phyloP scores from a whole-genome alignment of 1,140 invertebrate genomes.

The Scaptomyza montana region DNA sequence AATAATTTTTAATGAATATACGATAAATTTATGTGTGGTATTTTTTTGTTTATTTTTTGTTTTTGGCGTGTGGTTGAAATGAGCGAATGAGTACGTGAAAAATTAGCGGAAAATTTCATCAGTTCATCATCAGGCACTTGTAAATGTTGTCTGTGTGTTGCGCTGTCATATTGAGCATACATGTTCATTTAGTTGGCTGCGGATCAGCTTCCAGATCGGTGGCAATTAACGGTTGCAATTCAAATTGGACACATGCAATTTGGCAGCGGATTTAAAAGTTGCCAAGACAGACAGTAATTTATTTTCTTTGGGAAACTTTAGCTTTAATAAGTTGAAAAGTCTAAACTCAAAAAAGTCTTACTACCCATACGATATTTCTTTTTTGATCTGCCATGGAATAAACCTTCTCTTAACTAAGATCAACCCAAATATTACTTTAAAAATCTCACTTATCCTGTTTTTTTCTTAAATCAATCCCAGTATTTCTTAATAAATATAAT shows the following conservation, averaged over 20 bases:
- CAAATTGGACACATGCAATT: conserved; percentile 43
- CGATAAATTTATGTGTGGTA: conserved; percentile 58
- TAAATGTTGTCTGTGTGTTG: conserved; percentile 33
- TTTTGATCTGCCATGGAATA: too few species aligned
- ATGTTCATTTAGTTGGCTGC: conserved; percentile 38
- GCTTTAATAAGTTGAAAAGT: too few species aligned
- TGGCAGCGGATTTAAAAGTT: conserved; percentile 21
- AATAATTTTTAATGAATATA: conserved; percentile 81
- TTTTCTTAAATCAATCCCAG: too few species aligned
- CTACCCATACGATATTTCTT: too few species aligned
- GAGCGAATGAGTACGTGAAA: conserved; percentile 67
- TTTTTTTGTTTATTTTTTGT: conserved; percentile 8
- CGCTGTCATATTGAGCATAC: conserved; percentile 31
- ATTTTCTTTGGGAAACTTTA: too few species aligned
- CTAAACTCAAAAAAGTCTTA: neutral
- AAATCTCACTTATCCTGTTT: too few species aligned
- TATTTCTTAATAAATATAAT: too few species aligned
- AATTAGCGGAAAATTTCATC: conserved; percentile 71
- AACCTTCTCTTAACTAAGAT: too few species aligned
- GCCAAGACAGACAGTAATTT: neutral
- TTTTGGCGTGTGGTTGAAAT: conserved; percentile 47
- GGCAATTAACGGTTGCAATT: conserved; percentile 53
- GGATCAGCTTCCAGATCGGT: conserved; percentile 26
- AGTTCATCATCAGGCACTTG: conserved; percentile 57
- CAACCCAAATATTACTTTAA: too few species aligned